Conservation (phyloP, 2,113 vertebrate species). For the Dendropsophus ebraccatus region DNA sequence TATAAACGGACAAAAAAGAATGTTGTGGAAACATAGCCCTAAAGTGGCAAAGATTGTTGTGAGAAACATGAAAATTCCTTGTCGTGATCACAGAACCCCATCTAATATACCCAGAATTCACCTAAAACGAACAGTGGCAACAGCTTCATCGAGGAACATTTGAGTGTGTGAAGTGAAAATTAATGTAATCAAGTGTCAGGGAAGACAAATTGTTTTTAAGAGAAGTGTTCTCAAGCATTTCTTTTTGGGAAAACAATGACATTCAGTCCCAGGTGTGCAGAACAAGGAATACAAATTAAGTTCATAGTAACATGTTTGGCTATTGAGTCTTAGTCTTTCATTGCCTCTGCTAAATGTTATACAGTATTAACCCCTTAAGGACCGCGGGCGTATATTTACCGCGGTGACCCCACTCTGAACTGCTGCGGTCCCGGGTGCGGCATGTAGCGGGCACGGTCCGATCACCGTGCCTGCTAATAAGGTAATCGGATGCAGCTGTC, state of each 20-base stretch:
- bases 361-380: no score
- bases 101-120: not conserved
- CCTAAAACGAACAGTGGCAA: not conserved
- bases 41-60: not conserved
- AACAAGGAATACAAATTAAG: not conserved
- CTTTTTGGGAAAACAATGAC: constrained; percentile 33
- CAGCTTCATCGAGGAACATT: not conserved
- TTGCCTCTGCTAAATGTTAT: not conserved
- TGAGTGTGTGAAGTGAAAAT: constrained; percentile 11
- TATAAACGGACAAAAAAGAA: no score
- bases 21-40: no score
- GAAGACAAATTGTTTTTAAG: constrained; percentile 16
- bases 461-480: no score
- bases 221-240: constrained; percentile 15
- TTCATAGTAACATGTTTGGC: not conserved
- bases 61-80: not conserved
- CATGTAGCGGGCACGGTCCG: no score
- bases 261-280: not conserved
- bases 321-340: not conserved
- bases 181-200: constrained; percentile 21
- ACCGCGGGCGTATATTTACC: no score
- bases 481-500: no score
- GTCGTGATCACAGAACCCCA: not conserved
- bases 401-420: no score
- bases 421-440: no score